phyloP scores from a whole-genome alignment of 2,797 vertebrate species.

The Pseudochirops cupreus region DNA sequence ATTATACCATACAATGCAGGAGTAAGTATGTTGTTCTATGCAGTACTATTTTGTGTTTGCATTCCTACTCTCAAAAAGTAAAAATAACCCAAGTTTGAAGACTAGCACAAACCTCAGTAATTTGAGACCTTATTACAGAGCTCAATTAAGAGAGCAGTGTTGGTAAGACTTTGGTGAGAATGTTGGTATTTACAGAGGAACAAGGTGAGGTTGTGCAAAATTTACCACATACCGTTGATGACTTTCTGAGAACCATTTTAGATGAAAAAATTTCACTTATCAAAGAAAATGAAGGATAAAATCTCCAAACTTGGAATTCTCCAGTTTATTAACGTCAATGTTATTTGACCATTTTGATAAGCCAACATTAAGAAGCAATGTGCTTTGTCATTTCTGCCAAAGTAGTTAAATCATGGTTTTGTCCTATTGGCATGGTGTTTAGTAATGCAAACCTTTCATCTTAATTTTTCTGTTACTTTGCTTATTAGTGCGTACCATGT shows the following conservation, averaged over 20 bases:
- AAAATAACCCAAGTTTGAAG: neutral
- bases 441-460: neutral
- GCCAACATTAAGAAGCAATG: neutral
- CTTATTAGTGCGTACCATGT: conserved; percentile 38
- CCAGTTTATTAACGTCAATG: neutral
- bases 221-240: conserved; percentile 5
- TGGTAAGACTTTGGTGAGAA: conserved; percentile 53
- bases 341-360: neutral
- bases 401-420: neutral
- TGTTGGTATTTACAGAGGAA: conserved; percentile 51
- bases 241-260: conserved; percentile 47
- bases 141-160: conserved; percentile 9
- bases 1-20: neutral
- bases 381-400: neutral
- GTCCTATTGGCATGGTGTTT: neutral
- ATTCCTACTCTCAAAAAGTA: conserved; percentile 33
- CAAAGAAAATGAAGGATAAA: neutral
- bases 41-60: conserved; percentile 39
- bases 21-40: neutral
- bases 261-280: neutral
- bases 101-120: neutral
- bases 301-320: conserved; percentile 9
- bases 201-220: conserved; percentile 60
- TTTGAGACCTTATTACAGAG: conserved; percentile 22
- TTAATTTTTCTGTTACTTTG: neutral